These are phyloP conservation scores for Sandelia bainsii DNA, from an alignment of 2,797 vertebrate species.

Conservation along the genomic window DNA sequence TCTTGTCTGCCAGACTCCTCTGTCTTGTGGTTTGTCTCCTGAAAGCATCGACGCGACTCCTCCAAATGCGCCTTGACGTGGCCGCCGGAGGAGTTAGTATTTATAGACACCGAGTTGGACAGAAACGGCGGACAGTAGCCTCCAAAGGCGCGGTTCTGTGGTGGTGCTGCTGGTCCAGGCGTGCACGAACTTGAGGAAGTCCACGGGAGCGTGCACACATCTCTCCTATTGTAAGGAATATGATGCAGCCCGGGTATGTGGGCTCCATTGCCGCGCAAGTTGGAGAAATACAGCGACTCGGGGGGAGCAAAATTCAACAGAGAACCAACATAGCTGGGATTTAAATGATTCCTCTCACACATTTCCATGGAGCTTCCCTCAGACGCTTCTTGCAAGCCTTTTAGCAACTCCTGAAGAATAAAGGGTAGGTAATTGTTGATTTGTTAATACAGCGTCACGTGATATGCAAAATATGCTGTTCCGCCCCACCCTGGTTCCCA, in stretches of 20 bases:
- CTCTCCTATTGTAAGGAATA: slow-evolving; percentile 88
- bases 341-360: slow-evolving; percentile 96
- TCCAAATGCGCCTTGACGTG: slow-evolving; percentile 86
- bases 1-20: slow-evolving; percentile 83
- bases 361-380: slow-evolving; percentile 91
- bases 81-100: slow-evolving; percentile 76
- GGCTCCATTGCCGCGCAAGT: slow-evolving; percentile 92
- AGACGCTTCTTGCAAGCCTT: slow-evolving; percentile 85
- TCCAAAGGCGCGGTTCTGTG: slow-evolving; percentile 88
- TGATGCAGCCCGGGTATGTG: slow-evolving; percentile 90
- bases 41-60: slow-evolving; percentile 86
- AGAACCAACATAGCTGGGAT: slow-evolving; percentile 93
- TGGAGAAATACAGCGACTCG: slow-evolving; percentile 94
- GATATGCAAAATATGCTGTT: slow-evolving; percentile 86
- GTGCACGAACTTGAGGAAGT: slow-evolving; percentile 90
- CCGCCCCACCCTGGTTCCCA: slow-evolving; percentile 88
- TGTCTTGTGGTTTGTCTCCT: slow-evolving; percentile 82
- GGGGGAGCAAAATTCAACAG: slow-evolving; percentile 91
- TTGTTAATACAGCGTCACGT: slow-evolving; percentile 89
- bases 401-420: slow-evolving; percentile 94
- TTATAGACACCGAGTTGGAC: slow-evolving; percentile 81
- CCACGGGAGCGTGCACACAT: slow-evolving; percentile 91
- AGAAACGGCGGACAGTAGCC: slow-evolving; percentile 90
- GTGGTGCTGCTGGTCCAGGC: slow-evolving; percentile 83
- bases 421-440: slow-evolving; percentile 91